Evolutionary conservation across 2,113 vertebrate genomes (phyloP), one percentile per base, ranked within the genome.

Genomic region (Falco punctatus): DNA sequence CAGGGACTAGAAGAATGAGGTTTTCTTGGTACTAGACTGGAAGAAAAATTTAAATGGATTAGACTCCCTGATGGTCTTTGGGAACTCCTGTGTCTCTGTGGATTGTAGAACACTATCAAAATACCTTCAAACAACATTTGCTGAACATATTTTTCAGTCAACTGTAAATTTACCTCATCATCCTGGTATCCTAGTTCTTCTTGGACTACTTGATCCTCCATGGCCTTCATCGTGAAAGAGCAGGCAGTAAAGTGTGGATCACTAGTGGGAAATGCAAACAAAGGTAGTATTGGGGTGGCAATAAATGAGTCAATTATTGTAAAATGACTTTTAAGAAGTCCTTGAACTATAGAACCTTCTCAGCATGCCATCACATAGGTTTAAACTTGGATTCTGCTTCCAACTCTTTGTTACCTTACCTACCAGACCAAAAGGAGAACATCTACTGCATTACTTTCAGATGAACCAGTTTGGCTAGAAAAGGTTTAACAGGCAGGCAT

Each of bases 151-250:
- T 90, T 86, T 89, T 71, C 61, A 88, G 86, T 38, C 8, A 46
- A 57, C 49, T 35, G 49, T 66, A 66, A 81, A 90, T 96, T 85
- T 86, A 99, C 99, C 98, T 99, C 99, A 44, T 99, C 99, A 88
- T 99, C 99, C 64, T 99, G 98, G 74, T 98, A 99, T 86, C 98
- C 96, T 54, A 93, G 75, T 66, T 99, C 98, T 91, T 99, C 99
- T 81, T 98, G 98, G 71, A 99, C 98, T 90, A 99, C 98, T 91
- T 99, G 99, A 95, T 99, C 99, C 35, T 99, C 99, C 67, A 92
- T 85, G 46, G 95, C 70, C 97, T 99, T 99, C 99, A 99, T 99
- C 17, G 3, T 98, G 88, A 92, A 92, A 95, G 23, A 71, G 55
- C 55, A 89, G 11, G 28, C 59, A 88, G 87, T 88, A 51, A 94